Conservation (phyloP, 2,113 vertebrate genomes). For the Damaliscus lunatus region DNA sequence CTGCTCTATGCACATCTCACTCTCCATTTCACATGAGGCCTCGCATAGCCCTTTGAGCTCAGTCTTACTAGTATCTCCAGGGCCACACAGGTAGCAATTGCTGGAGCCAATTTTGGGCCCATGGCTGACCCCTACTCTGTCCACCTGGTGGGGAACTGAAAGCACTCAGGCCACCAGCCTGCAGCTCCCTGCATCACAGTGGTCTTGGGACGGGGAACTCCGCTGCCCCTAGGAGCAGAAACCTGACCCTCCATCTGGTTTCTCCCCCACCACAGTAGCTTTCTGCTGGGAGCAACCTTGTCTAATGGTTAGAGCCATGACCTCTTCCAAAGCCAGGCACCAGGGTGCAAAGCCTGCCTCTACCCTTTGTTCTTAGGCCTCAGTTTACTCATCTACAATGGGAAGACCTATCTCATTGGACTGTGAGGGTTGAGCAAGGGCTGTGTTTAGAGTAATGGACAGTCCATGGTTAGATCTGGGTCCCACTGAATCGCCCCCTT, state of each 20-base stretch:
- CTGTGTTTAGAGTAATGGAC: background rate
- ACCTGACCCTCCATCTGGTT: background rate
- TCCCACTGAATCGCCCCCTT: background rate
- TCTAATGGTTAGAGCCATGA: background rate
- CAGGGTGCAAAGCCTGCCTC: background rate
- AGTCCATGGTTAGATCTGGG: rapidly evolving
- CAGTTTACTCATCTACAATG: background rate
- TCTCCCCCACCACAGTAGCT: background rate
- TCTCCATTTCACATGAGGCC: background rate
- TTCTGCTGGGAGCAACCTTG: background rate
- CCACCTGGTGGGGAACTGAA: background rate
- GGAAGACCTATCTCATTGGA: background rate
- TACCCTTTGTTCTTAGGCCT: background rate
- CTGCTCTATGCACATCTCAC: background rate
- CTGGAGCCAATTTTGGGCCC: background rate
- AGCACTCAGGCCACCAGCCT: background rate
- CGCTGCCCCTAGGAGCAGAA: background rate
- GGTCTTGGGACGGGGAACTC: rapidly evolving
- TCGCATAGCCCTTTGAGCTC: background rate
- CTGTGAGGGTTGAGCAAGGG: background rate
- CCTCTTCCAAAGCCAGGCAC: background rate
- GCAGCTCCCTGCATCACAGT: background rate
- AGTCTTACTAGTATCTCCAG: background rate
- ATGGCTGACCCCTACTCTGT: background rate
- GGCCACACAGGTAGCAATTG: background rate